Evolutionary conservation across 2,888 invertebrate species (phyloP), one percentile per base, ranked within the genome.

Genomic region (Xanthorhoe designata): DNA sequence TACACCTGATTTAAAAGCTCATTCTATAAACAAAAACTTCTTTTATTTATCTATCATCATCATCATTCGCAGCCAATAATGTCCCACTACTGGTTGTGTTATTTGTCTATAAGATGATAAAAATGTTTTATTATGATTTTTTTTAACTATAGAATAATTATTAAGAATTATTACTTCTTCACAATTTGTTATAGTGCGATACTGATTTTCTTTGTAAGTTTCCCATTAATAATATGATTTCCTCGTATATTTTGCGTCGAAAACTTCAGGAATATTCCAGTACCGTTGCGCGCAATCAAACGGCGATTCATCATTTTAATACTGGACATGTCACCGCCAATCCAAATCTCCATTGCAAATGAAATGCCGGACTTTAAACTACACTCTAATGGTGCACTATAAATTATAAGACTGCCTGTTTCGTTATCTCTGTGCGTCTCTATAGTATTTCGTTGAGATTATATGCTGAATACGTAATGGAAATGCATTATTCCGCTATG

Each of bases 311-410:
- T 92, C 92, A 93, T 91, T 86, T 90, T 90, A 92, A 91, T 92
- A 91, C 90, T 88, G 87, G 82, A 85, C 85, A 82, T 87, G 92
- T 92, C 92, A 89, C 85, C 84, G 88, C 89, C 89, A 91, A 91
- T 91, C 87, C 87, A 79, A 87, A 89, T 90, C 84, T 88, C 87
- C 86, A 90, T 89, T 92, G 91, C 92, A 91, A 93, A 93, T 93
- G 88, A 86, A 89, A 89, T 81, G 85, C 84, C 80, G 79, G 79
- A 82, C 81, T 84, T 81, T 84, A 81, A 83, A 85, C 83, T 86
- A 86, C 83, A 78, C 82, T 83, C 85, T 91, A 92, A 91, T 91
- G 88, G 86, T 80, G 76, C 75, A 80, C 86, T 79, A 89, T 92
- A 91, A 92, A 92, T 92, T 91, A 91, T 86, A 84, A 82, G 79